phyloP scores from a whole-genome alignment of 2,797 vertebrate species.

The Brotula barbata region DNA sequence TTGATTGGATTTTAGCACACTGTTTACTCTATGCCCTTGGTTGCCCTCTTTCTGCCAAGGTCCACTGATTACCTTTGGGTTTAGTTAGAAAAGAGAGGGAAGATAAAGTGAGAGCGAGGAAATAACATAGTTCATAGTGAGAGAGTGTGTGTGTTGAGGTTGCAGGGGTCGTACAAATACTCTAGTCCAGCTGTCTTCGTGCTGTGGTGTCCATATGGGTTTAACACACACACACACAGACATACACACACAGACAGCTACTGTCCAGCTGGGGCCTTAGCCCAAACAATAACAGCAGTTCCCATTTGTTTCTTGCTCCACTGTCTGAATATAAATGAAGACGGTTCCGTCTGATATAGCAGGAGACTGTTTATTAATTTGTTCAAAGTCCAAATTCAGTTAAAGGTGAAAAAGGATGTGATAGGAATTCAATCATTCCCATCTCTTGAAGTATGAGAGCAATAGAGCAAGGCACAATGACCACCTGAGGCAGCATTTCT shows the following conservation, averaged over 20 bases:
- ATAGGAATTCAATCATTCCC: conserved; percentile 19
- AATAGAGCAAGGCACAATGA: too few species aligned
- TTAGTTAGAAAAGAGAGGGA: conserved; percentile 38
- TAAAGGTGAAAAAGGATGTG: conserved; percentile 8
- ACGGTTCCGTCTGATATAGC: conserved; percentile 9
- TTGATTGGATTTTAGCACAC: conserved; percentile 56
- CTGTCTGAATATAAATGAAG: conserved; percentile 59
- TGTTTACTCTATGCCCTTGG: conserved; percentile 64
- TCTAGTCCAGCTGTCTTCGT: conserved; percentile 60
- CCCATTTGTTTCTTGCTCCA: conserved; percentile 49
- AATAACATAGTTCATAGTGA: conserved; percentile 23
- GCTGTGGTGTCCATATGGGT: conserved; percentile 66
- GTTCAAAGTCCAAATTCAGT: conserved; percentile 25
- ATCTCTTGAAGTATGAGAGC: background rate
- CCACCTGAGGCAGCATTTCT: background rate
- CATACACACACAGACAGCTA: conserved; percentile 40
- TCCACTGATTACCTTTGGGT: conserved; percentile 66
- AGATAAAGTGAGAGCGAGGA: conserved; percentile 42
- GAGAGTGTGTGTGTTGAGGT: conserved; percentile 17
- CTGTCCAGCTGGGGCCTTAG: conserved; percentile 66
- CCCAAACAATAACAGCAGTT: conserved; percentile 64
- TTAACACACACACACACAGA: conserved; percentile 24
- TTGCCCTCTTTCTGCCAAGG: conserved; percentile 57
- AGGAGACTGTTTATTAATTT: conserved; percentile 37
- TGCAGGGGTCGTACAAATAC: conserved; percentile 58